Conservation (phyloP, 2,113 vertebrate species). For the Dasyurus viverrinus region DNA sequence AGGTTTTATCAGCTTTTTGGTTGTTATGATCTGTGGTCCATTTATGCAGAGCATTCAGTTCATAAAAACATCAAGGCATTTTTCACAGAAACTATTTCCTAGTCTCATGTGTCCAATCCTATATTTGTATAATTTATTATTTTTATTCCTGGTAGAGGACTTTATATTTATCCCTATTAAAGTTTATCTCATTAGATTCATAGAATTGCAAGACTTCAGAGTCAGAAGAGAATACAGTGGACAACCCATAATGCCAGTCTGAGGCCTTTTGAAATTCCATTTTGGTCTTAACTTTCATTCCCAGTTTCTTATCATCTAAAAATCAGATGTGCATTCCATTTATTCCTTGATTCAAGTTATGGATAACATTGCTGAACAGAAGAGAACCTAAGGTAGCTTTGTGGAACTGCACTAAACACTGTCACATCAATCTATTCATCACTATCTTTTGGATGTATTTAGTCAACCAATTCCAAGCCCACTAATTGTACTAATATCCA, state of each 20-base stretch:
- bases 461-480: background rate
- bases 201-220: background rate
- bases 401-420: background rate
- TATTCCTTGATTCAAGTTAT: background rate
- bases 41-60: background rate
- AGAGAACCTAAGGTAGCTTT: background rate
- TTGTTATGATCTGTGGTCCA: background rate
- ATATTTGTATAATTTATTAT: background rate
- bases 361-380: background rate
- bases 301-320: background rate
- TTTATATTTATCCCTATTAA: background rate
- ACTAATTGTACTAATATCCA: background rate
- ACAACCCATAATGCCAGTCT: background rate
- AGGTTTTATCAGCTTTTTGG: background rate
- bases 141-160: background rate
- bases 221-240: background rate
- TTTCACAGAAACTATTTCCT: background rate
- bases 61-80: background rate
- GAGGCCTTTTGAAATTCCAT: background rate
- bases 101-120: background rate
- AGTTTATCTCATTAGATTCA: background rate
- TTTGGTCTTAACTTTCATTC: background rate
- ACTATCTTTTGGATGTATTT: background rate
- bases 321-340: background rate
- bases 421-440: background rate